A percentile compares a stretch with the other conserved stretches of the same genome.
phyloP scores from a whole-genome alignment of 2,888 invertebrate species.

The Melanargia galathea region DNA sequence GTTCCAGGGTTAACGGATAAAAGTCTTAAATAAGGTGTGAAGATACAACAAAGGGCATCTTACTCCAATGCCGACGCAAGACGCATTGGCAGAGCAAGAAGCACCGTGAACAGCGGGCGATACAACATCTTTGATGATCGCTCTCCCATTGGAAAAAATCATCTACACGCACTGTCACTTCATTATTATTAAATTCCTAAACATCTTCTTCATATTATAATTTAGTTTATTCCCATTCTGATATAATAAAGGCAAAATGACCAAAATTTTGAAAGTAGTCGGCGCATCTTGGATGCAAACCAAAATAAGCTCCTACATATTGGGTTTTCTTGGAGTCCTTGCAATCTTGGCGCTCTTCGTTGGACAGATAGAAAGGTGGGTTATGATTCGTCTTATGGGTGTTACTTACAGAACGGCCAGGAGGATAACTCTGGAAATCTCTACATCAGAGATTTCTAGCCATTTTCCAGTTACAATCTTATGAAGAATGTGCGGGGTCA shows the following conservation, averaged over 20 bases:
- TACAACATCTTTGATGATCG: constrained; percentile 73
- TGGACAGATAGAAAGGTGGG: constrained; percentile 86
- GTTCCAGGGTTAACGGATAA: constrained; percentile 72
- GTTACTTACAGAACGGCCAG: too few relatives aligned
- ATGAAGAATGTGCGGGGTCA: constrained; percentile 1
- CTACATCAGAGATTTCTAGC: too few relatives aligned
- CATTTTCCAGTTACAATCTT: neutral
- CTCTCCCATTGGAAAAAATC: constrained; percentile 69
- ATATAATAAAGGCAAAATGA: constrained; percentile 57
- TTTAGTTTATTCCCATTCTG: constrained; percentile 44
- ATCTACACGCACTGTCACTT: constrained; percentile 79
- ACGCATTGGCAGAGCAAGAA: constrained; percentile 53
- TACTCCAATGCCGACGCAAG: constrained; percentile 66
- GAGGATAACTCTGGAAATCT: too few relatives aligned
- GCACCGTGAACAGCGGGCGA: constrained; percentile 60
- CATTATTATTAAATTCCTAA: constrained; percentile 81
- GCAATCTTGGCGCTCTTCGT: constrained; percentile 87
- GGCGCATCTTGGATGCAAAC: constrained; percentile 90
- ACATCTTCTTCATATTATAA: constrained; percentile 79
- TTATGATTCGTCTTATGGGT: constrained; percentile 29
- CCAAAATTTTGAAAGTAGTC: constrained; percentile 88
- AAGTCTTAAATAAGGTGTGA: constrained; percentile 55
- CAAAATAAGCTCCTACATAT: constrained; percentile 87
- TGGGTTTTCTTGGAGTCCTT: constrained; percentile 85
- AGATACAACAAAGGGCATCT: constrained; percentile 51